Percentiles rank a stretch among this genome's conserved stretches.
Conservation (phyloP, 2,797 vertebrate genomes). For the Sebastiscus tertius region DNA sequence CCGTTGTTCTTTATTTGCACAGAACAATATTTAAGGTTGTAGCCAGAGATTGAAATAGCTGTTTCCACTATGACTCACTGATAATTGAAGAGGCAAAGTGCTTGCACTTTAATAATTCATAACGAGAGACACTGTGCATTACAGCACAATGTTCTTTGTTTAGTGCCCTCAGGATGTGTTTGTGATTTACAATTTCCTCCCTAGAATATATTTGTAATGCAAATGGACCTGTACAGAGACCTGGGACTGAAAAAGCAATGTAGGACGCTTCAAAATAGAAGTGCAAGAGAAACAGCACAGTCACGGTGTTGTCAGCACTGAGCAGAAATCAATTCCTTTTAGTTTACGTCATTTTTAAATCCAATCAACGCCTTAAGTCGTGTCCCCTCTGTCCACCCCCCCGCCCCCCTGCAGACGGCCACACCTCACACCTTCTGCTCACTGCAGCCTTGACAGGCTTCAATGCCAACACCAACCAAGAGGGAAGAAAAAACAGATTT, state of each 20-base stretch:
- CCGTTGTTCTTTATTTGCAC: constrained; percentile 32
- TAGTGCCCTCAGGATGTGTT: constrained; percentile 29
- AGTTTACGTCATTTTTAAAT: constrained; percentile 17
- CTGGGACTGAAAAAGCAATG: background rate
- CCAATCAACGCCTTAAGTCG: constrained; percentile 3
- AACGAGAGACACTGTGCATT: constrained; percentile 19
- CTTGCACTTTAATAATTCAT: constrained; percentile 71
- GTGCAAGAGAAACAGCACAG: constrained; percentile 5
- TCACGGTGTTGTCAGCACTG: constrained; percentile 34
- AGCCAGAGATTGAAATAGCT: constrained; percentile 35
- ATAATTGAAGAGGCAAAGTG: constrained; percentile 63
- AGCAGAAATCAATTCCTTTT: constrained; percentile 4
- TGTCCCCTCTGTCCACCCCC: background rate
- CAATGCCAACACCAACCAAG: constrained; percentile 62
- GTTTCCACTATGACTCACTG: constrained; percentile 50
- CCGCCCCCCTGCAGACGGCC: constrained; percentile 44
- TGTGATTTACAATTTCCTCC: constrained; percentile 14
- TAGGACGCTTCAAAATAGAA: background rate
- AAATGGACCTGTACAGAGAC: constrained; percentile 32
- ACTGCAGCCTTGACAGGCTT: constrained; percentile 48
- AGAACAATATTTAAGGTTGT: constrained; percentile 23
- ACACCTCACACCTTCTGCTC: constrained; percentile 75
- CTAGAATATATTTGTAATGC: constrained; percentile 38
- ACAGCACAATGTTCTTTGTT: constrained; percentile 42
- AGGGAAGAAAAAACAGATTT: constrained; percentile 24